A percentile compares a stretch with the other conserved stretches of the same genome.
Conservation (phyloP, 2,888 invertebrate genomes). For the Saturnia japonica region DNA sequence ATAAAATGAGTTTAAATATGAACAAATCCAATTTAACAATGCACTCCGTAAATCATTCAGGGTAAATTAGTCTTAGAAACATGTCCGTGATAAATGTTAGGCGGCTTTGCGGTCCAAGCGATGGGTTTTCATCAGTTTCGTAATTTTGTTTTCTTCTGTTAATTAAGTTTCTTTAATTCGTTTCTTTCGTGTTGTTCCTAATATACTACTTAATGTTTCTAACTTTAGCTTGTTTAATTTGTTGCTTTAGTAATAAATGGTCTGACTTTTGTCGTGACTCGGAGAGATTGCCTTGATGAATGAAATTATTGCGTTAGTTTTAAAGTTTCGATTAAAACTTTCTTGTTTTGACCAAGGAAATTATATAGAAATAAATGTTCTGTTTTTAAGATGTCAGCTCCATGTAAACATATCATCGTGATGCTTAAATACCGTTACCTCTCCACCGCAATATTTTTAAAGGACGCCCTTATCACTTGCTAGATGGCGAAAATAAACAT, state of each 20-base stretch:
- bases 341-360: not conserved
- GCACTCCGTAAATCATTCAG: slow-evolving; percentile 46
- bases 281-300: not conserved
- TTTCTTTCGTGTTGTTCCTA: not conserved
- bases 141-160: not conserved
- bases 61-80: slow-evolving; percentile 42
- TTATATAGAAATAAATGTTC: not conserved
- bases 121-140: slow-evolving; percentile 15
- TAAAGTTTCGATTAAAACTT: not conserved
- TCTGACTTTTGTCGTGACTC: not conserved
- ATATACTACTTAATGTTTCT: not conserved
- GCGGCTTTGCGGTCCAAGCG: slow-evolving; percentile 25
- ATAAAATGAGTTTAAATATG: slow-evolving; percentile 27
- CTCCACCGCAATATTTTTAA: no score
- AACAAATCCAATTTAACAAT: slow-evolving; percentile 40
- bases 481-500: no score
- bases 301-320: not conserved
- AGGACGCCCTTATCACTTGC: no score
- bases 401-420: no score
- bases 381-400: no score
- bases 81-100: slow-evolving; percentile 38
- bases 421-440: no score
- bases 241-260: not conserved
- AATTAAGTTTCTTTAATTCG: not conserved
- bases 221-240: not conserved